phyloP scores from a whole-genome alignment of 1,140 invertebrate genomes.

The Apis cerana region DNA sequence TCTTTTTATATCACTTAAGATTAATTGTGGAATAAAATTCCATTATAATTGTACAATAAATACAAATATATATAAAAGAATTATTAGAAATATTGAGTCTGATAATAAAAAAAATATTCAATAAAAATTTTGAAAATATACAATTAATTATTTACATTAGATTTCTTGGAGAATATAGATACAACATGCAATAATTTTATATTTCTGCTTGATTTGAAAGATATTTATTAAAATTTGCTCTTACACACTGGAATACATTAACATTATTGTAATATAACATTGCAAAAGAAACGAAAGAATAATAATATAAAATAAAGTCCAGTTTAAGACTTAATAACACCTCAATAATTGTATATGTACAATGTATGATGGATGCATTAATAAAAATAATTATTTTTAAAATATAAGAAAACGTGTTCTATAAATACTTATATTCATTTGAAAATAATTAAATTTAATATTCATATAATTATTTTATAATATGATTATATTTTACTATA shows the following conservation, averaged over 20 bases:
- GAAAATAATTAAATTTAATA: not conserved
- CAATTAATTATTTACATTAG: not conserved
- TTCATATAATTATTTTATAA: constrained; percentile 5
- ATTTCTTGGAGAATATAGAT: constrained; percentile 60
- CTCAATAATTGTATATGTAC: constrained; percentile 74
- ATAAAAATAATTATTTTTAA: constrained; percentile 82
- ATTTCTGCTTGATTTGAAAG: constrained; percentile 50
- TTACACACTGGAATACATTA: constrained; percentile 63
- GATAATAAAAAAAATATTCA: not conserved
- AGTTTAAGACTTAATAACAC: constrained; percentile 70
- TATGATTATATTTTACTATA: not conserved
- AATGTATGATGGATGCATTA: constrained; percentile 78
- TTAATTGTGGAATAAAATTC: constrained; percentile 24
- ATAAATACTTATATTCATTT: constrained; percentile 15
- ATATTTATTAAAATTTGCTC: constrained; percentile 56
- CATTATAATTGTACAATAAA: constrained; percentile 19
- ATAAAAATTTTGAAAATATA: not conserved
- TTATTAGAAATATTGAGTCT: constrained; percentile 3
- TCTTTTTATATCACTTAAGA: constrained; percentile 28
- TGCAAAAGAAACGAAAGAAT: constrained; percentile 56
- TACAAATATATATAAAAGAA: not conserved
- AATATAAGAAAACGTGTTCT: constrained; percentile 62
- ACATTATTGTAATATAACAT: constrained; percentile 68
- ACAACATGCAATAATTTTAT: constrained; percentile 38
- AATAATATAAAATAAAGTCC: constrained; percentile 67